These are phyloP conservation scores for Hydrolagus colliei DNA, from an alignment of 2,797 vertebrate species.

Conservation along the genomic window DNA sequence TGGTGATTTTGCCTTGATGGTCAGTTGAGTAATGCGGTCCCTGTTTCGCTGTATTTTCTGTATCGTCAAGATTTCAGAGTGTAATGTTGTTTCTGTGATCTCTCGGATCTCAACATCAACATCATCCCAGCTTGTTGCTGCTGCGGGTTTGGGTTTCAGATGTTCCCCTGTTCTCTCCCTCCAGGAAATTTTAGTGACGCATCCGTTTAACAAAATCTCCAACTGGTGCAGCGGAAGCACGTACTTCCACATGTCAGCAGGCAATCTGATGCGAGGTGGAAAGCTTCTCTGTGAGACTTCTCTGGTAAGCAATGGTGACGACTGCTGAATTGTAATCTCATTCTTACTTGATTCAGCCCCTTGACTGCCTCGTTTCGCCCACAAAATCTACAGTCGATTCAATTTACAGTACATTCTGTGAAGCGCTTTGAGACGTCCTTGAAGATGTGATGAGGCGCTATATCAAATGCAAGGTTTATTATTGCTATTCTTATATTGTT, in stretches of 20 bases:
- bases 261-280: constrained; percentile 74
- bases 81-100: background rate
- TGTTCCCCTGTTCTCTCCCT: constrained; percentile 33
- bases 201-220: constrained; percentile 83
- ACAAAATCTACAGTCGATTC: no score
- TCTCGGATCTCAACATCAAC: background rate
- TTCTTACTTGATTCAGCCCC: background rate
- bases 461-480: no score
- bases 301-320: constrained; percentile 64
- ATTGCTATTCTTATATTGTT: background rate
- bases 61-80: background rate
- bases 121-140: no score
- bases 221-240: constrained; percentile 96
- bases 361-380: no score
- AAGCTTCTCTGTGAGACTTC: constrained; percentile 93
- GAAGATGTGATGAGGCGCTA: no score
- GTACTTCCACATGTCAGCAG: constrained; percentile 90
- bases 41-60: background rate
- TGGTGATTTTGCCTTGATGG: background rate
- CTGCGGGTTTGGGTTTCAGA: background rate
- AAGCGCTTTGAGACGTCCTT: no score
- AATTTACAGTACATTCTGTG: no score
- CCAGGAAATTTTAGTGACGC: constrained; percentile 73
- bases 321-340: background rate
- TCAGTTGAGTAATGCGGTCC: no score